Evolutionary conservation across 2,797 vertebrate genomes (phyloP).

Genomic region (Agapornis canus): DNA sequence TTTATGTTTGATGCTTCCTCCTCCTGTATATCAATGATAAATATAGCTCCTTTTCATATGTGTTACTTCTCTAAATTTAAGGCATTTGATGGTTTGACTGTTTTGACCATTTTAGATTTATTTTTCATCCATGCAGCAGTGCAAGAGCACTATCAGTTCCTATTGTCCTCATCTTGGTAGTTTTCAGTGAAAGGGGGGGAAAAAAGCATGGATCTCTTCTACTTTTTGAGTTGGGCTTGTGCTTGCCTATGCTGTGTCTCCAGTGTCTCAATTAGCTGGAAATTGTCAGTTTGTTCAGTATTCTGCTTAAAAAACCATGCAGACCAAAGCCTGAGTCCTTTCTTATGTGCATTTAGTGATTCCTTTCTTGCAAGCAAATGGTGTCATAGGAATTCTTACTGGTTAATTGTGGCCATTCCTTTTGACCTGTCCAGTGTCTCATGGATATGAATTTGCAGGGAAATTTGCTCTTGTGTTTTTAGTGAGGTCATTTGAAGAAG

Average conservation of each 20-base stretch:
- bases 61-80: conserved; percentile 55
- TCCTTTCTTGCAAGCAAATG: conserved; percentile 32
- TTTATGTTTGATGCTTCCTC: conserved; percentile 50
- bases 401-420: not conserved
- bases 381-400: not conserved
- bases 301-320: not conserved
- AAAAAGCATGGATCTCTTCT: not conserved
- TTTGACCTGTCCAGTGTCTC: not conserved
- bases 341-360: not conserved
- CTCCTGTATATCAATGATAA: not conserved
- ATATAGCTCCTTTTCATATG: not conserved
- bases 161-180: not conserved
- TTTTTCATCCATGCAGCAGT: not conserved
- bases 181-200: not conserved
- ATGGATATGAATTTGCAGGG: not conserved
- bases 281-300: conserved; percentile 7
- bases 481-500: not conserved
- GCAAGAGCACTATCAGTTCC: not conserved
- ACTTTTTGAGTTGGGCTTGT: not conserved
- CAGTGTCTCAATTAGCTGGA: not conserved
- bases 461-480: not conserved
- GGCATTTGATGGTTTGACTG: conserved; percentile 7
- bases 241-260: not conserved
- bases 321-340: conserved; percentile 19
- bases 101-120: not conserved